A percentile compares a stretch with the other conserved stretches of the same genome.
phyloP scores from a whole-genome alignment of 2,888 invertebrate species.

The Synergus itoensis region DNA sequence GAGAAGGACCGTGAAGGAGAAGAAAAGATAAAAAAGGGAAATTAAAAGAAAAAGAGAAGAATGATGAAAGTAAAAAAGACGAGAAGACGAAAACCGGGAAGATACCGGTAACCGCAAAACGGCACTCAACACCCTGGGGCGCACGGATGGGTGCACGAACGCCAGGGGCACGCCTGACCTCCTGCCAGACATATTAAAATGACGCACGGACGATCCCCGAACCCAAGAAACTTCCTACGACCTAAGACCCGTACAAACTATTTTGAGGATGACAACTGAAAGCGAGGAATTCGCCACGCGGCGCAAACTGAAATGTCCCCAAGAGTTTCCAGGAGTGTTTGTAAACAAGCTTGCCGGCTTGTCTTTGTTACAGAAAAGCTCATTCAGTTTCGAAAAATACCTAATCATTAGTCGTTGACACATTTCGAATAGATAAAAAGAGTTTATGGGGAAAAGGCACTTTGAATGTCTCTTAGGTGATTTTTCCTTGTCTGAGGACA shows the following conservation, averaged over 20 bases:
- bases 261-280: constrained; percentile 67
- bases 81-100: constrained; percentile 55
- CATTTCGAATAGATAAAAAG: neutral
- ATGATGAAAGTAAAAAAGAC: constrained; percentile 43
- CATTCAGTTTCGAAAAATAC: neutral
- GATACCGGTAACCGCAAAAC: constrained; percentile 47
- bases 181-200: constrained; percentile 76
- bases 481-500: constrained; percentile 14
- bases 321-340: constrained; percentile 57
- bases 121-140: constrained; percentile 60
- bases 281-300: constrained; percentile 61
- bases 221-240: constrained; percentile 56
- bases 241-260: constrained; percentile 65
- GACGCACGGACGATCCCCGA: constrained; percentile 63
- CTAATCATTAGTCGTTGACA: constrained; percentile 31
- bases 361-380: constrained; percentile 10
- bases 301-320: constrained; percentile 58
- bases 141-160: constrained; percentile 66
- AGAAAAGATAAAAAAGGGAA: constrained; percentile 23
- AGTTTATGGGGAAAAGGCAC: neutral
- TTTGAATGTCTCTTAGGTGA: neutral
- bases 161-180: constrained; percentile 72
- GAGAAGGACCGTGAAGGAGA: constrained; percentile 39
- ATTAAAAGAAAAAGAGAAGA: constrained; percentile 38
- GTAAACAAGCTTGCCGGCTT: constrained; percentile 57